phyloP scores from a whole-genome alignment of 2,888 invertebrate species.

The Phalangium opilio region DNA sequence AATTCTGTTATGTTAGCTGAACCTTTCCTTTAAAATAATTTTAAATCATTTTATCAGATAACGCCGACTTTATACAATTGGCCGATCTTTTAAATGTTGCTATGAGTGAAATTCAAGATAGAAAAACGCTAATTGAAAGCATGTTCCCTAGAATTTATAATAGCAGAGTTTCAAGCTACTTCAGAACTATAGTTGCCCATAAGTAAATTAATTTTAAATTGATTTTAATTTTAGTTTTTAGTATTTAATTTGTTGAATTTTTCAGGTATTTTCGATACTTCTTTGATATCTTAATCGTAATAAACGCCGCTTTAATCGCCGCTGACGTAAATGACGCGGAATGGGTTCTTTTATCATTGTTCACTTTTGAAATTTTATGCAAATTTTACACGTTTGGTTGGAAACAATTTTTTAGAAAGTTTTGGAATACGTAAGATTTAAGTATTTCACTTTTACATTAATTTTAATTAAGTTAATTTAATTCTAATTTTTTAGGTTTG shows the following conservation, averaged over 20 bases:
- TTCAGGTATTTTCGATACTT: constrained; percentile 32
- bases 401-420: constrained; percentile 28
- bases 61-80: constrained; percentile 30
- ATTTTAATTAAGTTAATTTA: neutral
- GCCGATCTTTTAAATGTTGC: constrained; percentile 33
- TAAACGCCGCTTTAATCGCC: constrained; percentile 34
- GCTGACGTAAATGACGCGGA: constrained; percentile 30
- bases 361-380: constrained; percentile 33
- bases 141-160: constrained; percentile 14
- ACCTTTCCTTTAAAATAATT: too few relatives aligned
- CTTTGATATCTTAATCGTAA: constrained; percentile 33
- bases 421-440: constrained; percentile 37
- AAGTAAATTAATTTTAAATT: constrained; percentile 9
- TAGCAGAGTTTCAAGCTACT: constrained; percentile 8
- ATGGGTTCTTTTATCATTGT: constrained; percentile 33
- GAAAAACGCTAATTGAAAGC: constrained; percentile 19
- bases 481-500: constrained; percentile 28
- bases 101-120: constrained; percentile 31
- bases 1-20: too few relatives aligned
- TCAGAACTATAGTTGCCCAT: constrained; percentile 13
- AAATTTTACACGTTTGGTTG: constrained; percentile 34
- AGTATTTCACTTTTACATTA: constrained; percentile 10
- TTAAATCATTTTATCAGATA: constrained; percentile 4
- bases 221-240: neutral
- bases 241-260: constrained; percentile 6